A percentile compares a stretch with the other conserved stretches of the same genome.
Evolutionary conservation across 2,888 invertebrate species (phyloP).

Genomic region (Aplocera efformata): DNA sequence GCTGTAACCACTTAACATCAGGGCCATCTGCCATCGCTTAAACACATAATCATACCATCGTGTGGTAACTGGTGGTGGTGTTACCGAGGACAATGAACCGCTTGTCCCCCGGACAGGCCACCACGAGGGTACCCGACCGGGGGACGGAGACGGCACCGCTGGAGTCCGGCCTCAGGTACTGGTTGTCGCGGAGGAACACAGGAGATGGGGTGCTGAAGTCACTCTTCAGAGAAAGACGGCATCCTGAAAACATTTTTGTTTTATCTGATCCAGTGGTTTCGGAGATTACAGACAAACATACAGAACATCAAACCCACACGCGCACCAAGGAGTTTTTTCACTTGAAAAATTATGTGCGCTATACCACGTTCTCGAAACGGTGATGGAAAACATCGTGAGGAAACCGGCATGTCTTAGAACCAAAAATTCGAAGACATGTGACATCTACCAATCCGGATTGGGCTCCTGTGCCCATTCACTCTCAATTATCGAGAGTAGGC

Average conservation of each 20-base stretch:
- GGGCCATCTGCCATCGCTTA: not conserved
- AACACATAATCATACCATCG: conserved; percentile 37
- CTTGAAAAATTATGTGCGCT: no score
- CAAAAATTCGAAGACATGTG: no score
- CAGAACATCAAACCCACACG: no score
- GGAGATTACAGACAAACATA: not conserved
- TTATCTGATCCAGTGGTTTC: no score
- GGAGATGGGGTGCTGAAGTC: conserved; percentile 59
- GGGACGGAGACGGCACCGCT: conserved; percentile 42
- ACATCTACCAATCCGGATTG: no score
- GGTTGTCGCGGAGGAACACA: conserved; percentile 49
- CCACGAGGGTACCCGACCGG: conserved; percentile 41
- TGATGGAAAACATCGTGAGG: no score
- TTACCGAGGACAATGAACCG: conserved; percentile 44
- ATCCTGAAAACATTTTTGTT: conserved; percentile 44
- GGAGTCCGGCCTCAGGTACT: conserved; percentile 40
- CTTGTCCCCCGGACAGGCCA: conserved; percentile 54
- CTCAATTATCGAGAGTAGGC: no score
- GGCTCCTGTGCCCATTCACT: not conserved
- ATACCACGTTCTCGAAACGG: no score
- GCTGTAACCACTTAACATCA: no score
- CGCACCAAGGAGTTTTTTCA: no score
- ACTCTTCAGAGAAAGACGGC: conserved; percentile 44
- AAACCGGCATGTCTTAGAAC: no score
- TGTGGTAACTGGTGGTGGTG: conserved; percentile 34